Conservation (phyloP, 2,797 vertebrate genomes). For the Microctenopoma stevenorrisi region DNA sequence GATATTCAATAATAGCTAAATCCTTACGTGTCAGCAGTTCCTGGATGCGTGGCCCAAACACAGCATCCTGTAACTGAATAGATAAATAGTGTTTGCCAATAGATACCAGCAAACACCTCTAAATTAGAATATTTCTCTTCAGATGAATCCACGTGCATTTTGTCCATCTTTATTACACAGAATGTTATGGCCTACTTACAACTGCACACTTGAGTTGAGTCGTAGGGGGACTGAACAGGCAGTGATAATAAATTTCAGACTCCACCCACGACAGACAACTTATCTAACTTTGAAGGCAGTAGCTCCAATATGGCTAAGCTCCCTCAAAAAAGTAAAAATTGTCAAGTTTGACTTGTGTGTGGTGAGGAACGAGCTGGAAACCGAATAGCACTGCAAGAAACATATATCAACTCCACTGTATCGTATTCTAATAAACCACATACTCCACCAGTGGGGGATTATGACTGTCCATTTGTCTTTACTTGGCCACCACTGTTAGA, state of each 20-base stretch:
- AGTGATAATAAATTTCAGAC: conserved; percentile 46
- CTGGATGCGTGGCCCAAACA: conserved; percentile 51
- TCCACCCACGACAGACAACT: conserved; percentile 56
- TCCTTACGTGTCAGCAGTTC: conserved; percentile 65
- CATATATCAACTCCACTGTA: conserved; percentile 67
- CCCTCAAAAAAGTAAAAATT: conserved; percentile 50
- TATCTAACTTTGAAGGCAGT: conserved; percentile 57
- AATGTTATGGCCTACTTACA: conserved; percentile 47
- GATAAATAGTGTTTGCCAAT: conserved; percentile 56
- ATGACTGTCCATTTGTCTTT: conserved; percentile 79
- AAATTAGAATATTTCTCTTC: conserved; percentile 50
- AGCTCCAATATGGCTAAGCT: conserved; percentile 53
- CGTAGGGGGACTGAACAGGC: conserved; percentile 20
- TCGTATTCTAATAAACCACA: conserved; percentile 72
- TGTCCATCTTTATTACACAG: conserved; percentile 56
- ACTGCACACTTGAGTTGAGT: conserved; percentile 28
- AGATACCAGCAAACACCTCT: conserved; percentile 46
- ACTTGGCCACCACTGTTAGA: conserved; percentile 68
- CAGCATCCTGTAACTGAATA: conserved; percentile 60
- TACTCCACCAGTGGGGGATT: conserved; percentile 69
- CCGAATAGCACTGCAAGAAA: conserved; percentile 56
- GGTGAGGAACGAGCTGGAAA: conserved; percentile 61
- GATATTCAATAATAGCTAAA: conserved; percentile 70
- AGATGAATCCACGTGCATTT: conserved; percentile 50
- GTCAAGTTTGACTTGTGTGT: conserved; percentile 65